A percentile compares a stretch with the other conserved stretches of the same genome.
Evolutionary conservation across 2,797 vertebrate genomes (phyloP).

Genomic region (Scolopax rusticola): DNA sequence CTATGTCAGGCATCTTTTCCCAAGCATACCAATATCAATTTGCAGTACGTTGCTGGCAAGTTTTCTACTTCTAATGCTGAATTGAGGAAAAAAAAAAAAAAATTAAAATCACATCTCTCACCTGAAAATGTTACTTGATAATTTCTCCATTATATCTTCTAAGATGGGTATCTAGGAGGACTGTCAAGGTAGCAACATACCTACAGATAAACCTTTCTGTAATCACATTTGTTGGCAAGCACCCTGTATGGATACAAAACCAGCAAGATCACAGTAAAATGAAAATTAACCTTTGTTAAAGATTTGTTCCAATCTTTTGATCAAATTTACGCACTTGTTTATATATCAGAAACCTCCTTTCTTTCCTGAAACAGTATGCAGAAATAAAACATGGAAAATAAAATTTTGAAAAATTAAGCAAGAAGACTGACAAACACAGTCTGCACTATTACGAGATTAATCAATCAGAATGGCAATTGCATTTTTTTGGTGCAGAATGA

Average conservation of each 20-base stretch:
- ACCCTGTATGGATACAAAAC: neutral
- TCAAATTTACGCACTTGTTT: neutral
- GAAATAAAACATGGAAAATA: neutral
- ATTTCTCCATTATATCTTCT: slow-evolving; percentile 95
- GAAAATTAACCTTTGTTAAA: neutral
- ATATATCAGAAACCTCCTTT: neutral
- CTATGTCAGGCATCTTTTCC: neutral
- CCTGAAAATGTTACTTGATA: slow-evolving; percentile 89
- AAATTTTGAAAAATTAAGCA: neutral
- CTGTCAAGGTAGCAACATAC: slow-evolving; percentile 73
- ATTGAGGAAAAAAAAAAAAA: neutral
- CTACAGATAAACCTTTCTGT: neutral
- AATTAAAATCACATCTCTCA: slow-evolving; percentile 56
- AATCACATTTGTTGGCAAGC: neutral
- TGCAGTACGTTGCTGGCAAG: neutral
- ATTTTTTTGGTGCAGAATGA: neutral
- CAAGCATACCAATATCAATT: neutral
- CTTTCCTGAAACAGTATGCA: neutral
- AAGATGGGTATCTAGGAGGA: slow-evolving; percentile 86
- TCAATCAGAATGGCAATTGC: neutral
- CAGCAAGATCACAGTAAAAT: neutral
- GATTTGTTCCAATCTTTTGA: neutral
- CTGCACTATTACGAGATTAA: neutral
- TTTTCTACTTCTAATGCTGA: neutral
- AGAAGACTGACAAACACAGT: neutral